Conservation (phyloP, 2,888 invertebrate species). For the Tinea trinotella region DNA sequence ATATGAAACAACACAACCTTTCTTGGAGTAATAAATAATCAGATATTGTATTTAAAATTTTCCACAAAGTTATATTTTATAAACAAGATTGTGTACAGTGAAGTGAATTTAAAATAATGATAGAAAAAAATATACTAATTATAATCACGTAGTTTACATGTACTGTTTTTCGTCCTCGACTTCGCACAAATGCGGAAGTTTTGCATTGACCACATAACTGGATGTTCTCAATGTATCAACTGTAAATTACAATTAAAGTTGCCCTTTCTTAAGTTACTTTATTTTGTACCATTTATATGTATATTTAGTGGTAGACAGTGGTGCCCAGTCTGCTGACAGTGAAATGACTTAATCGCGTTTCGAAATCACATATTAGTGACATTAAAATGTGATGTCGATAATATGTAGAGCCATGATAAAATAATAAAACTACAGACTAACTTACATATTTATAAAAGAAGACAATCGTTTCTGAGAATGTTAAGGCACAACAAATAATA, state of each 20-base stretch:
- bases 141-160: background rate
- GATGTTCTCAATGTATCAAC: background rate
- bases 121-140: slow-evolving; percentile 14
- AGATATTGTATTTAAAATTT: background rate
- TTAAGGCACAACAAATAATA: too few species aligned
- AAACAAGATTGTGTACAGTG: background rate
- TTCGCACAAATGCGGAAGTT: slow-evolving; percentile 11
- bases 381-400: too few species aligned
- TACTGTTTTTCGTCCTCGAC: slow-evolving; percentile 17
- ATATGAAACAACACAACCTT: too few species aligned
- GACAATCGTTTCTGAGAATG: too few species aligned
- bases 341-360: too few species aligned
- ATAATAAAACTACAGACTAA: too few species aligned
- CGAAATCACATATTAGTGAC: too few species aligned
- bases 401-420: too few species aligned
- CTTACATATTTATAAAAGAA: too few species aligned
- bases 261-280: background rate
- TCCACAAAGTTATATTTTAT: background rate
- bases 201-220: slow-evolving; percentile 11
- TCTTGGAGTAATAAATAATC: too few species aligned
- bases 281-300: background rate
- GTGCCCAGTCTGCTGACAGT: too few species aligned
- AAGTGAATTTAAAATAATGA: background rate
- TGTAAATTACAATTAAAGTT: background rate
- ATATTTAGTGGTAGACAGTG: too few species aligned